A percentile compares a stretch with the other conserved stretches of the same genome.
Conservation (phyloP, 2,113 vertebrate genomes). For the Pollachius pollachius region DNA sequence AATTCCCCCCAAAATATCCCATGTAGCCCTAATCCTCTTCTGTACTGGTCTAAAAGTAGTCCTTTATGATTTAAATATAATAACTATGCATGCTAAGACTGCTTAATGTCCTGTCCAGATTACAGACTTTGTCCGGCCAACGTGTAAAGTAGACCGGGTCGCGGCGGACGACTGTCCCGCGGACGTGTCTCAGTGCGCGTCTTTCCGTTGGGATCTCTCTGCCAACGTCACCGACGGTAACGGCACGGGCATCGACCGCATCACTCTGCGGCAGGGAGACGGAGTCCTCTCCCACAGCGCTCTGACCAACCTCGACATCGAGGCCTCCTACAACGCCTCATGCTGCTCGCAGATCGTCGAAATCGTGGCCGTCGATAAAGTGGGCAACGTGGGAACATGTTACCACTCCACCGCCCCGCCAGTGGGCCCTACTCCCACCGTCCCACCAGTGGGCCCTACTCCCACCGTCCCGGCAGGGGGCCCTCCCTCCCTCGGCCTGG, state of each 20-base stretch:
- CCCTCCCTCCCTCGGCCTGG: conserved; percentile 27
- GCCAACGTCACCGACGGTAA: conserved; percentile 65
- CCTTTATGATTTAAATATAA: too few species aligned
- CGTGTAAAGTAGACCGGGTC: conserved; percentile 44
- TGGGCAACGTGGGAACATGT: conserved; percentile 70
- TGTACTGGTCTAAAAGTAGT: too few species aligned
- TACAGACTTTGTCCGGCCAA: conserved; percentile 63
- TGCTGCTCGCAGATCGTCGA: conserved; percentile 68
- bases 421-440: not conserved
- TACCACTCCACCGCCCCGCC: conserved; percentile 40
- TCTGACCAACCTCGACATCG: not conserved
- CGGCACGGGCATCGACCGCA: conserved; percentile 49
- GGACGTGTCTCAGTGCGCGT: conserved; percentile 41
- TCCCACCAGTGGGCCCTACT: conserved; percentile 12
- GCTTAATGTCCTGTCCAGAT: conserved; percentile 45
- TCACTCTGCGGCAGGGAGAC: conserved; percentile 47
- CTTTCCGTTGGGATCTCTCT: conserved; percentile 51
- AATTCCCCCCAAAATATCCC: too few species aligned
- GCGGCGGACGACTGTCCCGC: conserved; percentile 38
- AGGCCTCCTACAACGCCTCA: conserved; percentile 54
- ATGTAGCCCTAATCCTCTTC: too few species aligned
- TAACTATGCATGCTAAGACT: too few species aligned
- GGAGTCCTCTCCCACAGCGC: conserved; percentile 38
- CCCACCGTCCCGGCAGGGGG: conserved; percentile 3
- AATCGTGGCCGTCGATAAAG: conserved; percentile 60